Evolutionary conservation across 2,888 invertebrate species (phyloP).

Genomic region (Taenaris catops): DNA sequence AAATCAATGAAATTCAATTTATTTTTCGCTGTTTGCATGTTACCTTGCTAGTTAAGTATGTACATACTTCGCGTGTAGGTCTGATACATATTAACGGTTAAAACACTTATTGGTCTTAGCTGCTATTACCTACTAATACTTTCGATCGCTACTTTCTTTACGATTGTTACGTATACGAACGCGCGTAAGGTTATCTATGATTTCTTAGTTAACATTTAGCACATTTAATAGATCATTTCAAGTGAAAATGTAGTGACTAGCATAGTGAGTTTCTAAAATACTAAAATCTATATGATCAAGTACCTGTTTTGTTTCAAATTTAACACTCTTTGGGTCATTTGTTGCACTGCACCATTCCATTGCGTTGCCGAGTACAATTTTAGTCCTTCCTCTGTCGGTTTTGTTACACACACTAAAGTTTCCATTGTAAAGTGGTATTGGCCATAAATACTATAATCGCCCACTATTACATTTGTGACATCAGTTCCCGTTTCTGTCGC

Average conservation of each 20-base stretch:
- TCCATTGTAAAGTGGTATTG: slow-evolving; percentile 89
- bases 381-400: slow-evolving; percentile 85
- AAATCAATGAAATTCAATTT: slow-evolving; percentile 19
- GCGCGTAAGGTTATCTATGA: too few species aligned
- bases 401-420: slow-evolving; percentile 79
- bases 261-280: too few species aligned
- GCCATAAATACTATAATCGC: slow-evolving; percentile 67
- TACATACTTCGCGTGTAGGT: neutral
- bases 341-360: slow-evolving; percentile 78
- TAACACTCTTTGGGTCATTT: slow-evolving; percentile 71
- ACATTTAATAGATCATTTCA: too few species aligned
- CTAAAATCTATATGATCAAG: too few species aligned
- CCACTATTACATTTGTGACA: slow-evolving; percentile 58
- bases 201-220: too few species aligned
- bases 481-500: slow-evolving; percentile 47
- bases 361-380: slow-evolving; percentile 82
- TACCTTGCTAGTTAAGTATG: neutral
- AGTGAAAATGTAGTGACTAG: too few species aligned
- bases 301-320: slow-evolving; percentile 80
- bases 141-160: too few species aligned
- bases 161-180: too few species aligned
- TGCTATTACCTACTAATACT: too few species aligned
- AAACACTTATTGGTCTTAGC: slow-evolving; percentile 3
- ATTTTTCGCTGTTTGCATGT: neutral
- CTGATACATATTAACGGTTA: neutral